Evolutionary conservation across 2,888 invertebrate species (phyloP).

Genomic region (Rhagium mordax): DNA sequence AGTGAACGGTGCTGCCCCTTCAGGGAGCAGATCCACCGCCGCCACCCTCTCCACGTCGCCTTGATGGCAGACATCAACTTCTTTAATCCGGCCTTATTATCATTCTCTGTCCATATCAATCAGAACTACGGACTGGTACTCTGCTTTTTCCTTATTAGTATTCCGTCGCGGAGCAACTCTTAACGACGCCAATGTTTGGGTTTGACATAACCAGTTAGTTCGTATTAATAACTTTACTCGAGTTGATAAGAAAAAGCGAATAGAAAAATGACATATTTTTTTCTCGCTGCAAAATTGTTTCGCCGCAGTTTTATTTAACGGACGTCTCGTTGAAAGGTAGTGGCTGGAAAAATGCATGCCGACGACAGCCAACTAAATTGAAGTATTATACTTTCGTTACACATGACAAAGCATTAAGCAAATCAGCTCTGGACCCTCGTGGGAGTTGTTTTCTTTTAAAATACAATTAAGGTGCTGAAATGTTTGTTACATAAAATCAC

Average conservation of each 20-base stretch:
- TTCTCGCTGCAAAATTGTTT: constrained; percentile 66
- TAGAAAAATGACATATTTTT: constrained; percentile 71
- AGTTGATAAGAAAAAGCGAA: constrained; percentile 68
- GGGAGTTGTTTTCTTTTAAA: constrained; percentile 56
- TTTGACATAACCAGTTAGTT: constrained; percentile 73
- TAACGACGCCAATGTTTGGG: constrained; percentile 71
- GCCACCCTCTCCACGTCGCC: constrained; percentile 15
- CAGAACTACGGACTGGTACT: constrained; percentile 61
- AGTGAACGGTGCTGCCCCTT: constrained; percentile 33
- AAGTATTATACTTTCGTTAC: constrained; percentile 67
- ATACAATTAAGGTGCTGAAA: constrained; percentile 59
- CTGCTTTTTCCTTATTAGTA: constrained; percentile 69
- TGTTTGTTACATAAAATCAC: constrained; percentile 26
- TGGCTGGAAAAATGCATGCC: constrained; percentile 69
- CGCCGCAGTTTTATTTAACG: constrained; percentile 63
- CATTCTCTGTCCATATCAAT: constrained; percentile 68
- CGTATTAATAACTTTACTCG: constrained; percentile 71
- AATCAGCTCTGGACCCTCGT: constrained; percentile 61
- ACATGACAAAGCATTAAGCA: constrained; percentile 67
- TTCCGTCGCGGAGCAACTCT: constrained; percentile 67
- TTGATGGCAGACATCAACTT: constrained; percentile 55
- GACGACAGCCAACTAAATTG: constrained; percentile 70
- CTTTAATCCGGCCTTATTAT: constrained; percentile 67
- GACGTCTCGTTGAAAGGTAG: constrained; percentile 66
- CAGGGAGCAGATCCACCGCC: constrained; percentile 26